Evolutionary conservation across 2,888 invertebrate genomes (phyloP), one percentile per base, ranked within the genome.

Genomic region (Pteria penguin): DNA sequence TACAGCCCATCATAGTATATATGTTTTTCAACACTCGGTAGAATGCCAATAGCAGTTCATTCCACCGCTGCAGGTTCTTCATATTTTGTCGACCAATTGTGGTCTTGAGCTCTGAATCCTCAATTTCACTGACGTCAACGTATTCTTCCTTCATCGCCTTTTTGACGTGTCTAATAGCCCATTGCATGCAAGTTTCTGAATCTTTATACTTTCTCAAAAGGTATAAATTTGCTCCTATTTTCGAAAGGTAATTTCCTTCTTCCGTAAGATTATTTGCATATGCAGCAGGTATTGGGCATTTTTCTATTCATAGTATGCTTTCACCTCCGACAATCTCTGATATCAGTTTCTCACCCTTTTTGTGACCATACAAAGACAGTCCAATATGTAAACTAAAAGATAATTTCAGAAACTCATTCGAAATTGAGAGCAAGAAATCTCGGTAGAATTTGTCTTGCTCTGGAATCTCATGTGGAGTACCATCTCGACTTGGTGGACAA

Each of bases 101-200:
- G 4, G n/a, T 52, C 18, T 0, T 45, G 0, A 18, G 18, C 27
- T 45, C 26, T 0, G 32, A n/a, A 26, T 36, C 72, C 2, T 11
- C 24, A 14, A 58, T 72, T 4, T 29, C 58, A 22, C 11, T 52
- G 60, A 22, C 8, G 4, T 58, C 32, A 1, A 24, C 18, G 2
- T 8, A n/a, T 4, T 45, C 45, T 4, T 18, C 52, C 31, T 52
- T 29, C 18, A 72, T 27, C 3, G 58, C 65, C 36, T 18, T 29
- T 22, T 72, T 65, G 0, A 65, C 36, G 3, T 33, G 31, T 8
- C 45, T 3, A 0, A 72, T 66, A 2, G 66, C 65, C n/a, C 72
- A 52, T 8, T 58, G 14, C 5, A 72, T 29, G 2, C 62, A 55
- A n/a, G 58, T 29, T 0, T 32, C 66, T 26, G 69, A 57, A n/a